Percentiles rank a stretch among this genome's conserved stretches.
Evolutionary conservation across 2,797 vertebrate species (phyloP).

Genomic region (Gadopsis bispinosus): DNA sequence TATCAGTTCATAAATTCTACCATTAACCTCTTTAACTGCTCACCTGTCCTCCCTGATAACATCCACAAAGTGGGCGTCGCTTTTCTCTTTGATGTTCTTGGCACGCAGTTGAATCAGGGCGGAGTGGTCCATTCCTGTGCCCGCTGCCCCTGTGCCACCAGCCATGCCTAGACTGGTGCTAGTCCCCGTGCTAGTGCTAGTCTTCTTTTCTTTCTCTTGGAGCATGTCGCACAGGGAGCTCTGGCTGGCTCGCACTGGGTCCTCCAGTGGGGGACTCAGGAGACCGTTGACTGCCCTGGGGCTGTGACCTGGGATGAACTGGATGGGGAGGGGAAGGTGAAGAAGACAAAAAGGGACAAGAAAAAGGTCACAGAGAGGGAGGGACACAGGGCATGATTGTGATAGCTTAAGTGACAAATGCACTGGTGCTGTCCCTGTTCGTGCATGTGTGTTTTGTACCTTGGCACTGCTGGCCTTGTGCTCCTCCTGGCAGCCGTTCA

Average conservation of each 20-base stretch:
- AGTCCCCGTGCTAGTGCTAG: constrained; percentile 83
- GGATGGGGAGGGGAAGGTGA: constrained; percentile 2
- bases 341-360: neutral
- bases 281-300: constrained; percentile 92
- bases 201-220: constrained; percentile 92
- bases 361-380: neutral
- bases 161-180: constrained; percentile 77
- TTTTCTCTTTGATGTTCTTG: constrained; percentile 95
- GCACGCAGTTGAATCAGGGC: constrained; percentile 93
- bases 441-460: constrained; percentile 47
- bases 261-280: constrained; percentile 90
- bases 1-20: constrained; percentile 39
- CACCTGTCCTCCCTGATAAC: constrained; percentile 98
- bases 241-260: constrained; percentile 92
- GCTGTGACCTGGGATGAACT: constrained; percentile 86
- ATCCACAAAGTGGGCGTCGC: constrained; percentile 96
- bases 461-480: constrained; percentile 69
- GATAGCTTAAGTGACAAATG: constrained; percentile 20
- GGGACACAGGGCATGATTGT: neutral
- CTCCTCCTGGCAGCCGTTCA: constrained; percentile 88
- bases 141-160: constrained; percentile 60
- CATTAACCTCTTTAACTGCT: constrained; percentile 46
- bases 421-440: constrained; percentile 3
- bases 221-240: constrained; percentile 94
- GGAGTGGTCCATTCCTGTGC: constrained; percentile 80